Evolutionary conservation across 2,888 invertebrate genomes (phyloP).

Genomic region (Chymomyza procnemis): DNA sequence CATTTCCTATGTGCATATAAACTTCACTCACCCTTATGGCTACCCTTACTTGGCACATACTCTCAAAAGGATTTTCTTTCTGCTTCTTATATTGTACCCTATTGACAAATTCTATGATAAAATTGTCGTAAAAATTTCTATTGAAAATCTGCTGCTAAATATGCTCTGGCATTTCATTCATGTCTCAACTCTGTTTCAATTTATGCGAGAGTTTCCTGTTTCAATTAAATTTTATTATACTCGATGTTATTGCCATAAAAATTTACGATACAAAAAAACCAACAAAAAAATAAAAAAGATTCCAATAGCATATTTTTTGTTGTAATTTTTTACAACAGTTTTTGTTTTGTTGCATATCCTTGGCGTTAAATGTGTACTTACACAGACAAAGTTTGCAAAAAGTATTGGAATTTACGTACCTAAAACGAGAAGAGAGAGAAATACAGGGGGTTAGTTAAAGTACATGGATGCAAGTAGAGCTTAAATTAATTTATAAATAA

Average conservation of each 20-base stretch:
- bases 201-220: slow-evolving; percentile 71
- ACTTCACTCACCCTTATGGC: slow-evolving; percentile 13
- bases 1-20: slow-evolving; percentile 67
- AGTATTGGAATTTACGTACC: slow-evolving; percentile 16
- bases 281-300: background rate
- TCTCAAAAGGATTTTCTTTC: background rate
- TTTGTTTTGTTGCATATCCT: slow-evolving; percentile 30
- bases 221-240: slow-evolving; percentile 70
- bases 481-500: slow-evolving; percentile 39
- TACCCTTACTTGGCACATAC: background rate
- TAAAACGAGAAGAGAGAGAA: slow-evolving; percentile 12
- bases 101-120: background rate
- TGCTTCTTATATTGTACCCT: background rate
- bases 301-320: background rate
- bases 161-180: slow-evolving; percentile 15
- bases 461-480: slow-evolving; percentile 34
- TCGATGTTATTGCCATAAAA: slow-evolving; percentile 49
- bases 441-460: slow-evolving; percentile 14
- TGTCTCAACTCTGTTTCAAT: slow-evolving; percentile 47
- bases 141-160: slow-evolving; percentile 22
- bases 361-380: slow-evolving; percentile 16
- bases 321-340: background rate
- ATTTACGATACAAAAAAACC: slow-evolving; percentile 62
- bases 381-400: slow-evolving; percentile 30
- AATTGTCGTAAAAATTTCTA: slow-evolving; percentile 7